Base-by-base conservation (phyloP, 2,888 invertebrate species). In the Sesia apiformis region DNA sequence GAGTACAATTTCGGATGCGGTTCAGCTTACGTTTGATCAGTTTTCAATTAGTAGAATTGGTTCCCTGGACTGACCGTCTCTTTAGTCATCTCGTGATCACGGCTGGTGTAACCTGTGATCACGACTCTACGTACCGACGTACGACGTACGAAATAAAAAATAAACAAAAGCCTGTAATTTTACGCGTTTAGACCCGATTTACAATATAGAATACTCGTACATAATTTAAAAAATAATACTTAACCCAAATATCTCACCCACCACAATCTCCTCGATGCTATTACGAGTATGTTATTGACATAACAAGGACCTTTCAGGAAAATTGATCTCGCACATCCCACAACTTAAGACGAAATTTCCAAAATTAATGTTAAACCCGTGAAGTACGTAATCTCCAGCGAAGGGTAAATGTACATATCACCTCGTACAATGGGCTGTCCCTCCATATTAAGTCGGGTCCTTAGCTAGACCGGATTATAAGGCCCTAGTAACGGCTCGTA, bases 371-470 rank as follows among this genome's bases (percentile, higher is more conserved):
- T 66, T 73, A 70, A 78, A 74, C 74, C 76, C 72, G 60, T 63
- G 65, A 67, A 65, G 68, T 70, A 74, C 73, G 78, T 80, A 84
- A 84, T 82, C 79, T 81, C 64, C 69, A 62, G 64, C 64, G 63
- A 67, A 74, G 81, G 80, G 75, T 77, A 74, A 76, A 74, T 72
- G 77, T 76, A 72, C 74, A 70, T 81, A 81, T 73, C 81, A 78
- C 78, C 76, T 77, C 73, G 69, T 81, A 81, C 80, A 79, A 84
- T 80, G 61, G 76, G 64, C 65, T 72, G 80, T 77, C 82, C 84
- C 80, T 82, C 74, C 76, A 76, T 84, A 84, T 83, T 84, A 84
- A 78, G 76, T 67, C 69, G 75, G 66, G 72, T 68, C 72, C 72
- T 69, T 72, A 66, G 66, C 66, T 60, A 58, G 50, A 7, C 50